Percentiles rank a stretch among this genome's conserved stretches.
phyloP scores from a whole-genome alignment of 2,797 vertebrate species.

The Dendrocincla tyrannina region DNA sequence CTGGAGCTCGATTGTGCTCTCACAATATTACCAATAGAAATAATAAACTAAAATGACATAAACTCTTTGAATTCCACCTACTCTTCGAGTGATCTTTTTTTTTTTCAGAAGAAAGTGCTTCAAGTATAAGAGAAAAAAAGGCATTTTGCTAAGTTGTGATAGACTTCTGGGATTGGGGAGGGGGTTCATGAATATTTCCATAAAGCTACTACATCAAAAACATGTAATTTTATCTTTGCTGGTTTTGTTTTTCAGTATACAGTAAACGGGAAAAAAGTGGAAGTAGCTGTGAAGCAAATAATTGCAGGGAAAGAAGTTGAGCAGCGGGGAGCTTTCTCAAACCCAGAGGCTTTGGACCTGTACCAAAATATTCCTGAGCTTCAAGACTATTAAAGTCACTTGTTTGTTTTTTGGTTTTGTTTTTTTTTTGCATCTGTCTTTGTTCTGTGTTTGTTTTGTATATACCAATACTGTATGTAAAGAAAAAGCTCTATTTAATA shows the following conservation, averaged over 20 bases:
- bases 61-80: not conserved
- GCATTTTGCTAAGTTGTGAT: not conserved
- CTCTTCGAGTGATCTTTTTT: not conserved
- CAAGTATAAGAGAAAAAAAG: not conserved
- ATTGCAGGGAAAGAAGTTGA: conserved; percentile 88
- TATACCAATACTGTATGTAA: conserved; percentile 49
- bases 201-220: not conserved
- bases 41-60: not conserved
- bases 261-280: conserved; percentile 96
- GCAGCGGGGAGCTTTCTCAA: conserved; percentile 90
- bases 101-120: not conserved
- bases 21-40: not conserved
- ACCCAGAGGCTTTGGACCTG: conserved; percentile 91
- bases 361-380: conserved; percentile 93
- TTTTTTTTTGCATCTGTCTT: not conserved
- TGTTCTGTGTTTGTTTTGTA: conserved; percentile 29
- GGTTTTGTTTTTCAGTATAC: conserved; percentile 86
- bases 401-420: not conserved
- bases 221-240: not conserved
- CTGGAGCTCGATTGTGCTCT: not conserved
- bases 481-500: conserved; percentile 59
- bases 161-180: not conserved
- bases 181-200: not conserved
- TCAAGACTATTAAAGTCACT: conserved; percentile 84
- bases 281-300: conserved; percentile 94